phyloP scores from a whole-genome alignment of 2,888 invertebrate genomes.

The Sarcophaga rosellei region DNA sequence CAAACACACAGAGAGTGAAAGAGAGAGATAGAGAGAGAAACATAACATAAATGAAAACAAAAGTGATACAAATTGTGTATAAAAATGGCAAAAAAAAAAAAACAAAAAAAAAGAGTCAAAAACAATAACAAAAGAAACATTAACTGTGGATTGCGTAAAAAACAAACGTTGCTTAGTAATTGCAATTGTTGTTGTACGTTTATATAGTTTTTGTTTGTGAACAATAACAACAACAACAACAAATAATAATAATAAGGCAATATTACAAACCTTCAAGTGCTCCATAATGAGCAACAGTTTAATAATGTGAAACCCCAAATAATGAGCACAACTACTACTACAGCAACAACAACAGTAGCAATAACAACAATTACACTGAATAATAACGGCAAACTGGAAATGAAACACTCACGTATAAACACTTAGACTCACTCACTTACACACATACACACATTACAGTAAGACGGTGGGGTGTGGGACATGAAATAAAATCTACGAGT shows the following conservation, averaged over 20 bases:
- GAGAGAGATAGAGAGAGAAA: background rate
- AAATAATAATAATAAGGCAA: conserved; percentile 7
- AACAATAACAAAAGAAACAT: conserved; percentile 51
- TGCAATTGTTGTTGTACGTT: background rate
- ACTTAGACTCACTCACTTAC: background rate
- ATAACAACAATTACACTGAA: background rate
- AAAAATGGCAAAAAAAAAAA: conserved; percentile 30
- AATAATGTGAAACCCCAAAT: conserved; percentile 47
- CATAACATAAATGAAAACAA: conserved; percentile 12
- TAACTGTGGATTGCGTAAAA: conserved; percentile 64
- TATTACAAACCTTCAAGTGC: conserved; percentile 45
- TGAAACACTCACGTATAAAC: background rate
- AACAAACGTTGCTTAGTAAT: background rate
- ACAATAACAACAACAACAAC: conserved; percentile 15
- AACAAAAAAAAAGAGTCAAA: conserved; percentile 14
- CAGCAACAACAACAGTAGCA: background rate
- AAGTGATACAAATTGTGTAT: conserved; percentile 32
- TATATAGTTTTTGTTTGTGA: conserved; percentile 7
- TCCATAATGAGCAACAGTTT: conserved; percentile 57
- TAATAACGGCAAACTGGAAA: background rate
- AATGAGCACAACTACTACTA: conserved; percentile 16
- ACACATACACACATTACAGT: background rate
- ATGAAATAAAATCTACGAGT: conserved; percentile 1
- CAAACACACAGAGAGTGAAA: background rate
- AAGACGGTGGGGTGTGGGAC: background rate